Evolutionary conservation across 2,888 invertebrate species (phyloP), one percentile per base, ranked within the genome.

Genomic region (Drosophila sordidapex): DNA sequence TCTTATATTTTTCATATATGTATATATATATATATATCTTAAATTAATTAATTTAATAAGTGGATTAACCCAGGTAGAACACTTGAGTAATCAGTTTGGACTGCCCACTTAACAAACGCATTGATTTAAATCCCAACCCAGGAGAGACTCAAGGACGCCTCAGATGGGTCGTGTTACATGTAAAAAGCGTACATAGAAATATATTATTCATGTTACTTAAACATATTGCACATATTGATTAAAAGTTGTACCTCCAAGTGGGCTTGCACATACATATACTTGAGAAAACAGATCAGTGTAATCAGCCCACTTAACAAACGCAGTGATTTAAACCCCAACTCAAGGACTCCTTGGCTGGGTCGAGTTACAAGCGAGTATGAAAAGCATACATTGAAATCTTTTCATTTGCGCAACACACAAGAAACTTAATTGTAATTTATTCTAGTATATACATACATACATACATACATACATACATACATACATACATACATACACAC

Each of bases 361-460:
- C 25, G 15, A 46, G 25, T 25, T 46, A 27, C 46, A 25, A 8
- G 46, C 15, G 46, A 25, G 21, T 2, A 8, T 1, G 2, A 46
- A 46, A 15, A 4, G 21, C 46, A 25, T 4, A 7, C 46, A 46
- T 15, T 13, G 13, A 21, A 46, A 15, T 65, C 63, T 65, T 48
- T 33, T 54, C 52, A 69, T 75, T 72, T 75, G 64, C 75, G 51
- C 64, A 61, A 15, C 46, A 63, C 57, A 51, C 65, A 65, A 51
- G 33, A 40, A 58, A 61, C 71, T 74, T 85, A 83, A 85, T 85
- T 87, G 79, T 74, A 85, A 85, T 85, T 83, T 85, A 46, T 46
- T 46, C 46, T 4, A 25, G 1, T 4, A 15, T 4, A 25, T 46
- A 46, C 46, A 8, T 46, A 46, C 1, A 21, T 46, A 7, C 21